phyloP scores from a whole-genome alignment of 2,888 invertebrate genomes.

The Euspilapteryx auroguttella region DNA sequence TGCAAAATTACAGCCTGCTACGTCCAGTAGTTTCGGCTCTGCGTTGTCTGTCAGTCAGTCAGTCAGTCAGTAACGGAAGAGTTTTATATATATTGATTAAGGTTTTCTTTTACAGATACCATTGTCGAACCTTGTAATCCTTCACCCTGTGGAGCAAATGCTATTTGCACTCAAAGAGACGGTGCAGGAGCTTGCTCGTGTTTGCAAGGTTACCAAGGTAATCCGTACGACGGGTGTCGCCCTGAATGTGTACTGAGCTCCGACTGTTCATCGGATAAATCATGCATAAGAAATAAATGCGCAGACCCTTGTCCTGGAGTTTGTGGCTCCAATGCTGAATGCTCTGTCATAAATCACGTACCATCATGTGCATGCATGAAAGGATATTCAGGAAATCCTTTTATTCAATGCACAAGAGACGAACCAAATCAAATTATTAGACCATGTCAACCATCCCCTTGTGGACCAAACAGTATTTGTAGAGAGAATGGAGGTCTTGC shows the following conservation, averaged over 20 bases:
- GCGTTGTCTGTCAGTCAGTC: too few relatives aligned
- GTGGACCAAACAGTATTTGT: constrained; percentile 78
- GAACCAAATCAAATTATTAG: constrained; percentile 34
- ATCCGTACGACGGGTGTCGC: constrained; percentile 83
- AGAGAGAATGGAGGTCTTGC: constrained; percentile 73
- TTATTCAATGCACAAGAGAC: constrained; percentile 33
- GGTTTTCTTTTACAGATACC: constrained; percentile 51
- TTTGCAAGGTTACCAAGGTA: constrained; percentile 79
- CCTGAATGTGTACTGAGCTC: constrained; percentile 87
- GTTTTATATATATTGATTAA: too few relatives aligned
- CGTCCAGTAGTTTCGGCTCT: too few relatives aligned
- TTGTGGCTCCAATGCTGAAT: constrained; percentile 82
- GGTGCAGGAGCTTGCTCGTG: constrained; percentile 82
- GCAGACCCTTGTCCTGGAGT: constrained; percentile 84
- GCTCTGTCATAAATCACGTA: constrained; percentile 81
- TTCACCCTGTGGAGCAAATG: constrained; percentile 86
- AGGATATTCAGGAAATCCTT: constrained; percentile 76
- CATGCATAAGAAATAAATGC: constrained; percentile 83
- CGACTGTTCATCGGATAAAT: constrained; percentile 80
- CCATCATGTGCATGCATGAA: constrained; percentile 81
- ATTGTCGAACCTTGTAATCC: constrained; percentile 77
- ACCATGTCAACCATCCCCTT: constrained; percentile 76
- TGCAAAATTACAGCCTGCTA: too few relatives aligned
- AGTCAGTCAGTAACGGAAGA: too few relatives aligned
- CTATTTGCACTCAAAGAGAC: constrained; percentile 74